Evolutionary conservation across 1,140 invertebrate species (phyloP).

Genomic region (Sinella curviseta): DNA sequence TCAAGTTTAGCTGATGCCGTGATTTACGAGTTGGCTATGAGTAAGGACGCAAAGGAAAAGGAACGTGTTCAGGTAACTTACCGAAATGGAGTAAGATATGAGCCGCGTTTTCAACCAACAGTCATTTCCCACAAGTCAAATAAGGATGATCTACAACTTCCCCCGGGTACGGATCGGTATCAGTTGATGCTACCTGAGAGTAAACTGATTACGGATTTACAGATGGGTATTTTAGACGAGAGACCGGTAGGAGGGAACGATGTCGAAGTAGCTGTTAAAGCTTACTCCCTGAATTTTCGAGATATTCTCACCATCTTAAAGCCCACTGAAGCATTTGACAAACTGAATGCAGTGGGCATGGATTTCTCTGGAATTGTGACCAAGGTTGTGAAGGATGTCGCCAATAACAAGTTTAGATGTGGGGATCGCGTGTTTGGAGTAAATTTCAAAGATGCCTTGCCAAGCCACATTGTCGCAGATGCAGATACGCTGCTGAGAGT

Average conservation of each 20-base stretch:
- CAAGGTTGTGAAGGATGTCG: not conserved
- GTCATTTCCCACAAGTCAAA: not conserved
- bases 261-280: slow-evolving; percentile 25
- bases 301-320: slow-evolving; percentile 12
- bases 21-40: not conserved
- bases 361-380: slow-evolving; percentile 29
- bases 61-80: not conserved
- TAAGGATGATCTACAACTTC: not conserved
- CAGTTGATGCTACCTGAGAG: not conserved
- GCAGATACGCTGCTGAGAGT: no score
- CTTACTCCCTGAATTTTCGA: slow-evolving; percentile 28
- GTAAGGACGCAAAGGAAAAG: not conserved
- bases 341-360: not conserved
- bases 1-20: not conserved
- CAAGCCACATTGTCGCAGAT: no score
- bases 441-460: not conserved
- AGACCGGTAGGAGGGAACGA: not conserved
- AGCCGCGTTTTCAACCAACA: not conserved
- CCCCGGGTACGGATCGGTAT: not conserved
- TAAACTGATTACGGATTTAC: not conserved
- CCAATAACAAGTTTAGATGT: no score
- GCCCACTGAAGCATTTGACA: not conserved
- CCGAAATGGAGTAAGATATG: not conserved
- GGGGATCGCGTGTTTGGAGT: no score
- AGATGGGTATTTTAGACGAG: not conserved